Base-by-base conservation (phyloP, 2,113 vertebrate species). In the Gallinago paraguaiae region DNA sequence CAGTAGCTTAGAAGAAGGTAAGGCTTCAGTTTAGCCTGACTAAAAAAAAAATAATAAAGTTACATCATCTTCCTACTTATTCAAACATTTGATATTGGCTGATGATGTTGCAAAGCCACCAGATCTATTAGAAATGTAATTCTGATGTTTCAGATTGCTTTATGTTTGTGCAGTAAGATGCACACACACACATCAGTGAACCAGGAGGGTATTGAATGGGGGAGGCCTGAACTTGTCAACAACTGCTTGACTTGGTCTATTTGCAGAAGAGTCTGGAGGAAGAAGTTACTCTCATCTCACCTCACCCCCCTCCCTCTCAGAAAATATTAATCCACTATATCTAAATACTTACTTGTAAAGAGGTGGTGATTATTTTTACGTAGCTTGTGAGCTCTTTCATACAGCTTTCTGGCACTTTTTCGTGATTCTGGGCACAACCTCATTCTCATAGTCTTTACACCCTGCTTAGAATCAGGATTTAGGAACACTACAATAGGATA, bases 291-390 rank as follows among this genome's bases (percentile, higher is more conserved):
- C 72, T 56, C 30, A 24, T 25, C 46, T n/a, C 30, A 25, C 48
- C 14, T 85, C 17, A 43, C 16, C 17, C 45, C 45, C 48, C n/a
- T 14, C 16, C 39, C 45, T 28, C 54, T 65, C n/a, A 45, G 19
- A 65, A 57, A 50, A 27, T 48, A 77, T n/a, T 41, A 61, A 61
- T 33, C 24, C 54, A 90, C 20, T 27, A 24, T 24, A 19, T 61
- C 13, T 23, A 33, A 43, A 69, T 18, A 98, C 99, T 99, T 97
- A 99, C 99, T 99, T 91, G 99, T 99, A 95, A 99, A 99, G 93
- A 99, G 99, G 97, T 99, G 99, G 93, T 99, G 99, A 94, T 99
- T 99, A 96, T 99, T 99, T 97, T 99, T 99, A 89, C 99, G 98
- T 97, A 99, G 98, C 95, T 99, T 99, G 95, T 99, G 99, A 96